Percentiles rank a stretch among this genome's conserved stretches.
Conservation (phyloP, 2,113 vertebrate species). For the Edolisoma coerulescens region DNA sequence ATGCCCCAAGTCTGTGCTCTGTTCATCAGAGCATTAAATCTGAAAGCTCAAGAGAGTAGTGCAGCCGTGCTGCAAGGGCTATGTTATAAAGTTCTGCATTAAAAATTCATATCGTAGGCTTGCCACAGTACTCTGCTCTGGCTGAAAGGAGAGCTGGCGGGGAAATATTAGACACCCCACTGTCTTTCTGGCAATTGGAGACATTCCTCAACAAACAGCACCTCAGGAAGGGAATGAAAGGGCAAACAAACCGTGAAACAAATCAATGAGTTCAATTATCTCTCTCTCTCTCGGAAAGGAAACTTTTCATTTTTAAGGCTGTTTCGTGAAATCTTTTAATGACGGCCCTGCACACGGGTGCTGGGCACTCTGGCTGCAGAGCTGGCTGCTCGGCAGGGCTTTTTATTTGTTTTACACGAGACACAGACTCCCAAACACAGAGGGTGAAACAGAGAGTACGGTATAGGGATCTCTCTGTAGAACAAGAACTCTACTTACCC, state of each 20-base stretch:
- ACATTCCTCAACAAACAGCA: constrained; percentile 81
- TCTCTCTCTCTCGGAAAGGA: constrained; percentile 66
- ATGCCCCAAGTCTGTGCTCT: constrained; percentile 71
- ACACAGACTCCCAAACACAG: background rate
- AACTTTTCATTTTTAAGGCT: constrained; percentile 70
- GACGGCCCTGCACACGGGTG: constrained; percentile 24
- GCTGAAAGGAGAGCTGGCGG: constrained; percentile 76
- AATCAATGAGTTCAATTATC: constrained; percentile 83
- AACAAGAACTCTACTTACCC: background rate
- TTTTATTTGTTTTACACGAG: constrained; percentile 4
- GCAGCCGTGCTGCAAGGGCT: constrained; percentile 73
- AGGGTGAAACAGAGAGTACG: background rate
- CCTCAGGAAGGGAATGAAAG: constrained; percentile 75
- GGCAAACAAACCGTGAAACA: constrained; percentile 79
- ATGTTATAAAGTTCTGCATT: constrained; percentile 88
- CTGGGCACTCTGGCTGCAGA: background rate
- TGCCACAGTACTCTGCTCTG: constrained; percentile 76
- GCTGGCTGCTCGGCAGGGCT: background rate
- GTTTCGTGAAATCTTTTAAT: constrained; percentile 58
- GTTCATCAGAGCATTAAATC: constrained; percentile 82
- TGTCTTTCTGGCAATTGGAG: constrained; percentile 78
- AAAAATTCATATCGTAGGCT: constrained; percentile 91
- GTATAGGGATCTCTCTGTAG: background rate
- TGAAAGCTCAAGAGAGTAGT: constrained; percentile 77
- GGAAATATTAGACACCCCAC: constrained; percentile 78